Percentiles rank a stretch among this genome's conserved stretches.
Evolutionary conservation across 2,113 vertebrate genomes (phyloP).

Genomic region (Notiomystis cincta): DNA sequence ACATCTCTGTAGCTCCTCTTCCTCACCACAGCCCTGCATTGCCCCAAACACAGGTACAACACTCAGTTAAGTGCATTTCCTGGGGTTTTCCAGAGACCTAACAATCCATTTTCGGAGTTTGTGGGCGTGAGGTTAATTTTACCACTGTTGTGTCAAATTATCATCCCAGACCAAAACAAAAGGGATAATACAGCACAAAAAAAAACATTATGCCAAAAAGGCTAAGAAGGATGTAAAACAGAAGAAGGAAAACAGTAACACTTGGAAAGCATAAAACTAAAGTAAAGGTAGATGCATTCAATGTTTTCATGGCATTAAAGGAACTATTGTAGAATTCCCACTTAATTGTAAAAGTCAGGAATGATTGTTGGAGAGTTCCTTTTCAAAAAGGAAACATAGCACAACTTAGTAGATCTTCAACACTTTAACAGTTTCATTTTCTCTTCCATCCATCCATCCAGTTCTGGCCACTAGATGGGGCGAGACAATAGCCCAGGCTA

Average conservation of each 20-base stretch:
- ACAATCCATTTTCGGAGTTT: neutral
- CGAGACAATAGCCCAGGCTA: neutral
- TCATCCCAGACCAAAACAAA: neutral
- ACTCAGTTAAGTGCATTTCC: neutral
- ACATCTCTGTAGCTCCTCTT: neutral
- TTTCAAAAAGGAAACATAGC: neutral
- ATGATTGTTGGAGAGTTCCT: neutral
- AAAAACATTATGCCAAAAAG: neutral
- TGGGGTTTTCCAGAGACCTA: neutral
- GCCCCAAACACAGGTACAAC: neutral
- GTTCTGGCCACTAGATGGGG: conserved; percentile 50
- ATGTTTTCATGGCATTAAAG: neutral
- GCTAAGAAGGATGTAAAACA: neutral
- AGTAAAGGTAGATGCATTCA: neutral
- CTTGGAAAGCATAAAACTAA: neutral
- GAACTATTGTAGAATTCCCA: neutral
- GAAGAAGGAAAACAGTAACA: neutral
- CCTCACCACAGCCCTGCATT: neutral
- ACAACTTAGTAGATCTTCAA: neutral
- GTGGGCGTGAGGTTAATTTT: neutral
- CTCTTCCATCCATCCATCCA: neutral
- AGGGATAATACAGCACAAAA: neutral
- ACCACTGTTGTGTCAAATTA: neutral
- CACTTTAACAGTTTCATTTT: neutral
- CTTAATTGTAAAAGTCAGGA: neutral